Evolutionary conservation across 2,797 vertebrate genomes (phyloP).

Genomic region (Acanthurus lineatus): DNA sequence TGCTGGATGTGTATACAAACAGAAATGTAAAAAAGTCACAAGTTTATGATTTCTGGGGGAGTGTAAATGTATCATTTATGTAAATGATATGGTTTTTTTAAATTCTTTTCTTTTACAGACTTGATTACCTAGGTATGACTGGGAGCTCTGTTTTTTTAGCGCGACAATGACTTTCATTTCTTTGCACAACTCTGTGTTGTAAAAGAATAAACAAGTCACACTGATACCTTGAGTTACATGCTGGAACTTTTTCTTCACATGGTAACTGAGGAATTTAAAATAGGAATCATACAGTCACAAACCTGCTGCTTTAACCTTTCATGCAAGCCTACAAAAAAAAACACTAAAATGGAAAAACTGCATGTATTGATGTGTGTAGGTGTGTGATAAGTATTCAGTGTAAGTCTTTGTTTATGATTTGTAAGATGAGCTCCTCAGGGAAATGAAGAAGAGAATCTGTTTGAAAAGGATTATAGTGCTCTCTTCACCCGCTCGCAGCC

Average conservation of each 20-base stretch:
- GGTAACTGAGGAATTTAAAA: background rate
- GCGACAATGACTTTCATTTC: no score
- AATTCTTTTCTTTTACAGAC: no score
- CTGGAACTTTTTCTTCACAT: background rate
- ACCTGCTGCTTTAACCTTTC: constrained; percentile 6
- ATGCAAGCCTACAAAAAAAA: background rate
- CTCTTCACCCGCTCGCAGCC: background rate
- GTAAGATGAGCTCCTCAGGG: constrained; percentile 17
- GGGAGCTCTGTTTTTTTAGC: no score
- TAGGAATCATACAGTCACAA: constrained; percentile 9
- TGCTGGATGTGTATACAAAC: background rate
- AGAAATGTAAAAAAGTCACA: background rate
- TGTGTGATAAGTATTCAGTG: constrained; percentile 5
- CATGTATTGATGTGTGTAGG: constrained; percentile 1
- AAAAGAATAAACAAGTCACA: no score
- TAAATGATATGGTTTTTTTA: no score
- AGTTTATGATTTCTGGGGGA: background rate
- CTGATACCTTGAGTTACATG: background rate
- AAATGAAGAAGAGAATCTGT: constrained; percentile 39
- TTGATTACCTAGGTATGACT: no score
- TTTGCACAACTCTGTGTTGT: no score
- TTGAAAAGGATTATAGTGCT: constrained; percentile 9
- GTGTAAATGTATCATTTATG: no score
- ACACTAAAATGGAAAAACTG: background rate
- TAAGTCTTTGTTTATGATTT: constrained; percentile 25